These are phyloP conservation scores for Peromyscus attwateri DNA, from an alignment of 2,797 vertebrate genomes.

Conservation along the genomic window DNA sequence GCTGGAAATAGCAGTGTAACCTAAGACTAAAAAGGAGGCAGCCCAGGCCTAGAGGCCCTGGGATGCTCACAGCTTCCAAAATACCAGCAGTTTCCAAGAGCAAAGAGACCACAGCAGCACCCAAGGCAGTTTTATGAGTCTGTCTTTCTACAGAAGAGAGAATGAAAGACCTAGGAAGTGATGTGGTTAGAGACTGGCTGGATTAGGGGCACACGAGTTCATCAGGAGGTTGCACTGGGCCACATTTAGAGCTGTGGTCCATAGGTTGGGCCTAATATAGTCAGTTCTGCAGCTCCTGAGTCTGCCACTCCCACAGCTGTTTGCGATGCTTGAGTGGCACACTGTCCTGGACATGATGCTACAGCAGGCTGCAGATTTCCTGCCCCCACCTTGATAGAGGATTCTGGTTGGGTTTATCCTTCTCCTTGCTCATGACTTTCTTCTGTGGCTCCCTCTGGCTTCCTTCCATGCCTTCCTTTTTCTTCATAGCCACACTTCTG, in stretches of 20 bases:
- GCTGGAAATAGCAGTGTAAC: background rate
- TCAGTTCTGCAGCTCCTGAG: background rate
- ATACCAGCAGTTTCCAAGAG: background rate
- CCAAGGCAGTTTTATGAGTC: too few species aligned
- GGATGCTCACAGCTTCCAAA: background rate
- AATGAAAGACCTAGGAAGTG: background rate
- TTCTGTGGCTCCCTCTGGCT: background rate
- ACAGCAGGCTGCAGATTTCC: background rate
- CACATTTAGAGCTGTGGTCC: background rate
- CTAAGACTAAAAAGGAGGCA: background rate
- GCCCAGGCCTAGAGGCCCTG: background rate
- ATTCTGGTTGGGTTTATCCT: background rate
- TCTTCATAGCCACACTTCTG: background rate
- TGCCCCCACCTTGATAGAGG: background rate
- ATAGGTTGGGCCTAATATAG: too few species aligned
- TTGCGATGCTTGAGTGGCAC: background rate
- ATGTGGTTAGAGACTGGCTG: accelerated
- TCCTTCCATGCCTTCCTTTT: background rate
- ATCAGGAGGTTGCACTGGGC: background rate
- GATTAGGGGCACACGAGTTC: too few species aligned
- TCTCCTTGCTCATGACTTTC: background rate
- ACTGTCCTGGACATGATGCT: background rate
- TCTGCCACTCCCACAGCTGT: background rate
- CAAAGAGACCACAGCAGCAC: background rate
- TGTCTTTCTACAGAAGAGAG: background rate